These are phyloP conservation scores for Macrocentrus cingulum DNA, from an alignment of 1,140 invertebrate species.

Conservation along the genomic window DNA sequence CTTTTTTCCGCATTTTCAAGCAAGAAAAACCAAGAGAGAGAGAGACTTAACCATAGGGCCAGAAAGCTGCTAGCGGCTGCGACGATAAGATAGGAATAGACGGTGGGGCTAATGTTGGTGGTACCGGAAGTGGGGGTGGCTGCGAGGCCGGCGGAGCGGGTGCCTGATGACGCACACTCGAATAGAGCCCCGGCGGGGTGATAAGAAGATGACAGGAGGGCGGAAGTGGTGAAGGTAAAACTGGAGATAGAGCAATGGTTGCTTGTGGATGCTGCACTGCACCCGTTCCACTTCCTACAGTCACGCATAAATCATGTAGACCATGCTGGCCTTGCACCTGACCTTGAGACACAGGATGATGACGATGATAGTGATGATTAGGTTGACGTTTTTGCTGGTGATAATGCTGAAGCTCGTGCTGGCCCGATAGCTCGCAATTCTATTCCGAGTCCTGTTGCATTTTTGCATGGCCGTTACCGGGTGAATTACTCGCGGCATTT, in stretches of 20 bases:
- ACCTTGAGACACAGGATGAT: constrained; percentile 50
- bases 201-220: constrained; percentile 51
- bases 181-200: constrained; percentile 49
- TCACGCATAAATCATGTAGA: constrained; percentile 53
- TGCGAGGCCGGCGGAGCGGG: constrained; percentile 52
- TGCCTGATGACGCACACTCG: constrained; percentile 26
- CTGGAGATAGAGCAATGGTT: constrained; percentile 55
- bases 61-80: constrained; percentile 53
- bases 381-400: constrained; percentile 17
- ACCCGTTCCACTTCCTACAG: constrained; percentile 37
- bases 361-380: constrained; percentile 43
- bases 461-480: constrained; percentile 56
- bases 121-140: constrained; percentile 45
- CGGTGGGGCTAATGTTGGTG: constrained; percentile 27
- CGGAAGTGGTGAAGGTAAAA: constrained; percentile 49
- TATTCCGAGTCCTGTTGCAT: constrained; percentile 60
- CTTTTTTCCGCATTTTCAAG: constrained; percentile 3
- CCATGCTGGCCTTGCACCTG: constrained; percentile 30
- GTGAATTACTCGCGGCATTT: constrained; percentile 47
- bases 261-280: constrained; percentile 49
- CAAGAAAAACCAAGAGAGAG: background rate
- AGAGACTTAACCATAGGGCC: constrained; percentile 50
- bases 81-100: constrained; percentile 41
- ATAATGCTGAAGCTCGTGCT: constrained; percentile 41
- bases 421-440: constrained; percentile 59